These are phyloP conservation scores for Dryomyza anilis DNA, from an alignment of 2,888 invertebrate species.

Conservation along the genomic window DNA sequence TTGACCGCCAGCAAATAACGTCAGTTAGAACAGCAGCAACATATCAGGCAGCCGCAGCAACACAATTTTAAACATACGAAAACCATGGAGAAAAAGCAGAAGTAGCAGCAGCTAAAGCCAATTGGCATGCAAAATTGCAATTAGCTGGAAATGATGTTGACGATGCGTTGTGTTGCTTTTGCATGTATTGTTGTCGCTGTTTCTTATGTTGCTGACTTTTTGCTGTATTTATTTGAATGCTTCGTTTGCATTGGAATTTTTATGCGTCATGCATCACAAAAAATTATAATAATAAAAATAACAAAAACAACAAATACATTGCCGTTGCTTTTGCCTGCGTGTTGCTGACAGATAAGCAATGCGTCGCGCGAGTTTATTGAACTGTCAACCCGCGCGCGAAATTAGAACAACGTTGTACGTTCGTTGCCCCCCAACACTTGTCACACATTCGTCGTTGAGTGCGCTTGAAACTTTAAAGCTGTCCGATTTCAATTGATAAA, in stretches of 20 bases:
- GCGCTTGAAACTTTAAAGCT: too few relatives aligned
- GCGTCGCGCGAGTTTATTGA: constrained; percentile 11
- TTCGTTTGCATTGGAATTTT: background rate
- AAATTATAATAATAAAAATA: too few relatives aligned
- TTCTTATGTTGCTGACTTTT: background rate
- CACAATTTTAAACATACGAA: too few relatives aligned
- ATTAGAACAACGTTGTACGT: constrained; percentile 28
- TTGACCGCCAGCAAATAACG: constrained; percentile 14
- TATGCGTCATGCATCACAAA: constrained; percentile 1
- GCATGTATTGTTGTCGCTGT: background rate
- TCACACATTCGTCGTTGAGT: too few relatives aligned
- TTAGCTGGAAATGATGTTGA: constrained; percentile 37
- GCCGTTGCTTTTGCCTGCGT: too few relatives aligned
- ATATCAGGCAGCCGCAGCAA: too few relatives aligned
- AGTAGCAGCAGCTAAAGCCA: too few relatives aligned
- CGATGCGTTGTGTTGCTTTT: constrained; percentile 30
- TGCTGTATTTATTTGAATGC: background rate
- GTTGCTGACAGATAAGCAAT: background rate
- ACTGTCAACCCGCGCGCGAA: constrained; percentile 35
- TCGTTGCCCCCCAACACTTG: constrained; percentile 23
- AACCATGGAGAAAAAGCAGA: too few relatives aligned
- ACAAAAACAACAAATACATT: background rate
- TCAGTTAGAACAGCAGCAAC: constrained; percentile 6
- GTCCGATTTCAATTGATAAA: too few relatives aligned
- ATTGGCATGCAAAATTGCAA: constrained; percentile 33